Evolutionary conservation across 2,113 vertebrate genomes (phyloP).

Genomic region (Dipodomys merriami): DNA sequence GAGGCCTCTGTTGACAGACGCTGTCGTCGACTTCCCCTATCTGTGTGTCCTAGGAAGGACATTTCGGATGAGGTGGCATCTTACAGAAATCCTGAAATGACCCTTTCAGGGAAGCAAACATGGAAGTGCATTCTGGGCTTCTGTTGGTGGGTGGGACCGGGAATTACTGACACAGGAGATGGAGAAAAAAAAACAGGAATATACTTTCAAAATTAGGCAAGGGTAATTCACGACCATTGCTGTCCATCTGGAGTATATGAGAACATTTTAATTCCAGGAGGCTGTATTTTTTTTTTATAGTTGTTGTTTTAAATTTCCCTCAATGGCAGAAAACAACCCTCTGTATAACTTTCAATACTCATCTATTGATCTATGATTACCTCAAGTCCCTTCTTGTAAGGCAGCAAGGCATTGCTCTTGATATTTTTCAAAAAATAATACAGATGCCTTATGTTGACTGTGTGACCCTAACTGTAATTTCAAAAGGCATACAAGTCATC

Average conservation of each 20-base stretch:
- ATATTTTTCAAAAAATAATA: background rate
- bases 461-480: background rate
- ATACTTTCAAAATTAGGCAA: conserved; percentile 28
- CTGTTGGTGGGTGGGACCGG: conserved; percentile 37
- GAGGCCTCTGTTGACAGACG: background rate
- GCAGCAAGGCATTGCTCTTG: background rate
- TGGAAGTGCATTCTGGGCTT: background rate
- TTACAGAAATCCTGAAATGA: conserved; percentile 49
- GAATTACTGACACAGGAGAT: background rate
- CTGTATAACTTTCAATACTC: background rate
- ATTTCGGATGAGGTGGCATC: conserved; percentile 12
- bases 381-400: background rate
- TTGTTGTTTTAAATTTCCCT: background rate
- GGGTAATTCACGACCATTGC: background rate
- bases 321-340: background rate
- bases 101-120: background rate
- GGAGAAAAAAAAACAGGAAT: background rate
- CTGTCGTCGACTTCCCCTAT: background rate
- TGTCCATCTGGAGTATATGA: background rate
- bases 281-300: background rate
- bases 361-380: background rate
- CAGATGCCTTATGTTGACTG: background rate
- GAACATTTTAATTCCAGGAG: background rate
- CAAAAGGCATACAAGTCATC: background rate
- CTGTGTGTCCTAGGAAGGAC: conserved; percentile 22